Base-by-base conservation (phyloP, 2,113 vertebrate genomes). In the Hippocampus zosterae region DNA sequence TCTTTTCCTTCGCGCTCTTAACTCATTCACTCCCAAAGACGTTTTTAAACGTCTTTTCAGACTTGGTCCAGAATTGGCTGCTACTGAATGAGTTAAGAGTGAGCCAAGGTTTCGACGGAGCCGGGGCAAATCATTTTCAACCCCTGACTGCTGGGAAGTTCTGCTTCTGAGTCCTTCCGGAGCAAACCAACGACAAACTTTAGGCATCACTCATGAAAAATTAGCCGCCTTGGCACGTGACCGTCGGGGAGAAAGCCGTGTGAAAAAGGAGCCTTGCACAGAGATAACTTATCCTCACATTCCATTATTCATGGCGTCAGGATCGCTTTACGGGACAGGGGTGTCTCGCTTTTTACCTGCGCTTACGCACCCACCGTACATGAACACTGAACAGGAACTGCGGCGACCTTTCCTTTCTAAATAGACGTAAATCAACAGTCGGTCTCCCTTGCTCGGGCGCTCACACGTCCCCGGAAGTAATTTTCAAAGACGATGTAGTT, bases 241-340 rank as follows among this genome's bases (percentile, higher is more conserved):
- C 78, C 80, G 65, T 68, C 75, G 71, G 92, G 92, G 90, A 92
- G 91, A 93, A 94, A 92, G 77, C 86, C 88, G 84, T 80, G 92
- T 92, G 92, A 92, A 92, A 95, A 93, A 92, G 92, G 91, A 92
- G 90, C 82, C 88, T 76, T 81, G 88, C 77, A 55, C 67, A 81
- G 90, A 91, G 91, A 91, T 90, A 92, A 91, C 90, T 84, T 91
- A 94, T 91, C 92, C 77, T 84, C 81, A 86, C 83, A 70, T 88
- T 97, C 79, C 91, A 99, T 98, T 96, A 99, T 99, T 96, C 88
- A 98, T 95, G 85, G 89, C 90, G 85, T 90, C 79, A 82, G 93
- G 94, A 95, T 98, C 95, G 77, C 86, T 90, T 99, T 98, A 95
- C 96, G 68, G 82, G 89, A 88, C 79, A 87, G 84, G 85, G 82